Conservation (phyloP, 2,113 vertebrate genomes). For the Pteropus alecto region DNA sequence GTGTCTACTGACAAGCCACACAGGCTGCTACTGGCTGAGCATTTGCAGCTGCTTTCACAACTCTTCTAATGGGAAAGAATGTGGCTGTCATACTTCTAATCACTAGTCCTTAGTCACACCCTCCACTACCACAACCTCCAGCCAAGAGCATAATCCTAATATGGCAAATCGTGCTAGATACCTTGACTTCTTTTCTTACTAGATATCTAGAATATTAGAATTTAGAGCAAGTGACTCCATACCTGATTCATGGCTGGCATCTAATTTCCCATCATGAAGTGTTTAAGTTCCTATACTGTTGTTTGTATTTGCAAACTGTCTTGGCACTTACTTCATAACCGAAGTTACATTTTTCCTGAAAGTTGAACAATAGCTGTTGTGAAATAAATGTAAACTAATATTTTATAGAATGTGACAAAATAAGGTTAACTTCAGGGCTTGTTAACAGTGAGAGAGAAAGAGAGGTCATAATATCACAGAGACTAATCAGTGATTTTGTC, state of each 20-base stretch:
- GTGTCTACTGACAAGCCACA: not conserved
- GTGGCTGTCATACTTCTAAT: not conserved
- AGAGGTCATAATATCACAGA: too few relatives aligned
- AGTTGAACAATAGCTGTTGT: slow-evolving; percentile 22
- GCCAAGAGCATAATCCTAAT: not conserved
- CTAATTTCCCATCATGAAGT: not conserved
- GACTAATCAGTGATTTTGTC: not conserved
- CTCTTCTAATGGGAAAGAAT: not conserved
- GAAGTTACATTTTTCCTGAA: slow-evolving; percentile 28
- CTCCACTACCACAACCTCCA: not conserved
- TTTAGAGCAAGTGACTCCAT: not conserved
- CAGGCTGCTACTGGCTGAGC: not conserved
- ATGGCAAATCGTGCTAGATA: not conserved
- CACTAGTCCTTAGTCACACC: not conserved
- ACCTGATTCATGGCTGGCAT: not conserved
- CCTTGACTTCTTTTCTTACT: not conserved
- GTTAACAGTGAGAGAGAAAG: not conserved
- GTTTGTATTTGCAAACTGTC: not conserved
- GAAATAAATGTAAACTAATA: not conserved
- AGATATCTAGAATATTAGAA: not conserved
- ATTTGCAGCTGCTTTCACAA: not conserved
- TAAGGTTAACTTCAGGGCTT: not conserved
- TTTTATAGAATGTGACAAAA: not conserved
- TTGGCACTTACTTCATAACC: slow-evolving; percentile 7
- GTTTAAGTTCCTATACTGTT: not conserved